These are phyloP conservation scores for Heterodera carotae DNA, from an alignment of 1,140 invertebrate genomes.

Conservation along the genomic window DNA sequence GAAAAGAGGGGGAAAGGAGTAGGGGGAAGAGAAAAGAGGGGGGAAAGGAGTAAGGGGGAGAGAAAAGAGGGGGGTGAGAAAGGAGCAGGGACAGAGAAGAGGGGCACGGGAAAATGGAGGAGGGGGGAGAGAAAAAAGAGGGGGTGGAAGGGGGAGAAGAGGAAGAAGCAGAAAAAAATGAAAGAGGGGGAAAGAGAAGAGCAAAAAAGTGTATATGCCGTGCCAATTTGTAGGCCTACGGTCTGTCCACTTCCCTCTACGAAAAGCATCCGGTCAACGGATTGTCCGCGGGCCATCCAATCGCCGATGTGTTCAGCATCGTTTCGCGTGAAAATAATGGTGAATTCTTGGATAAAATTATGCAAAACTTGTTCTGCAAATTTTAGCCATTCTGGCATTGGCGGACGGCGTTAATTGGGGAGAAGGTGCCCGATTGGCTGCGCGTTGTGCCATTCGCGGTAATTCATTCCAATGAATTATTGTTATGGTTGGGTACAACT, in stretches of 20 bases:
- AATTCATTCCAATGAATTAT: neutral
- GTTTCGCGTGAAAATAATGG: conserved; percentile 76
- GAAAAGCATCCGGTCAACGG: conserved; percentile 78
- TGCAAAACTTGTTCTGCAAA: neutral
- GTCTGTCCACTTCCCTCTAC: conserved; percentile 75
- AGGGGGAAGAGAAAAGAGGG: neutral
- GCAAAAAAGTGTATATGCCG: neutral
- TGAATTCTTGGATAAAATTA: neutral
- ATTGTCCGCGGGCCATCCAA: conserved; percentile 78
- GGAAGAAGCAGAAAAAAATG: too few species aligned
- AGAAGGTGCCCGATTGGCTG: conserved; percentile 77
- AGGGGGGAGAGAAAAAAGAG: too few species aligned
- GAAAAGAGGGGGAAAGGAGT: too few species aligned
- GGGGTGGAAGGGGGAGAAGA: too few species aligned
- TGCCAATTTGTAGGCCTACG: conserved; percentile 70
- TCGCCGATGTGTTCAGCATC: conserved; percentile 86
- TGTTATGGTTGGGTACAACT: neutral
- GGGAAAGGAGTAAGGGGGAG: neutral
- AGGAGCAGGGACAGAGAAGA: neutral
- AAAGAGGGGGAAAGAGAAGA: neutral
- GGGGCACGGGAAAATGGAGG: neutral
- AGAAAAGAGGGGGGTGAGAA: neutral
- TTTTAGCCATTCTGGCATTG: conserved; percentile 75
- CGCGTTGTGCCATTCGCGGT: conserved; percentile 79
- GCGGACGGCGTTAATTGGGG: conserved; percentile 82